Conservation (phyloP, 1,140 invertebrate genomes). For the Drosophila novamexicana region DNA sequence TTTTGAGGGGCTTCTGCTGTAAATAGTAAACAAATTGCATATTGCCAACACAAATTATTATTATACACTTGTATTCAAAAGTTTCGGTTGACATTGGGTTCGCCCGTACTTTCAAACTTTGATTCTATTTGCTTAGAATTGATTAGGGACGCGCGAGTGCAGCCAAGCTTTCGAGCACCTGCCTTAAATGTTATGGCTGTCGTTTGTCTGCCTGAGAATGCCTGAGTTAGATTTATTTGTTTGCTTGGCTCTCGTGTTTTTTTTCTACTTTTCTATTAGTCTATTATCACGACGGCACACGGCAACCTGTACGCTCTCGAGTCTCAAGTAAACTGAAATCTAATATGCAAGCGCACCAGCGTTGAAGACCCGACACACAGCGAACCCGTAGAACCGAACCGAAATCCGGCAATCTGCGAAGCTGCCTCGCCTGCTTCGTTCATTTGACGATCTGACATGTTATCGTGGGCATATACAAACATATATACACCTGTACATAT, state of each 20-base stretch:
- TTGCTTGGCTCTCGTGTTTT: conserved; percentile 25
- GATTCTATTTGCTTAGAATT: conserved; percentile 78
- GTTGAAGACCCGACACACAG: conserved; percentile 44
- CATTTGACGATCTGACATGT: neutral
- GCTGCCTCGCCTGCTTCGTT: neutral
- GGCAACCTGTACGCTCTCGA: conserved; percentile 66
- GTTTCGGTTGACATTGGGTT: conserved; percentile 44
- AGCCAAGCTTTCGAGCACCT: conserved; percentile 35
- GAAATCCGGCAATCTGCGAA: conserved; percentile 24
- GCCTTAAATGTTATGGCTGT: conserved; percentile 30
- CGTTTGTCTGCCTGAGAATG: conserved; percentile 16
- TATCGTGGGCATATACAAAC: conserved; percentile 4
- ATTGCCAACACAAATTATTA: neutral
- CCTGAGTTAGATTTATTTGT: conserved; percentile 50
- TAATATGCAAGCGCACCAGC: conserved; percentile 56
- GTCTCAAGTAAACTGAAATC: conserved; percentile 74
- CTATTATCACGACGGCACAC: neutral
- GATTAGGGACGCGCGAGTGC: conserved; percentile 59
- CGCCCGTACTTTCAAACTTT: conserved; percentile 75
- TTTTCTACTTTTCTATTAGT: conserved; percentile 2
- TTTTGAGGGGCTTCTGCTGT: conserved; percentile 32
- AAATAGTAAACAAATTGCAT: neutral
- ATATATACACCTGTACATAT: neutral
- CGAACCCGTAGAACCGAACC: conserved; percentile 25
- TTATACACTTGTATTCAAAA: conserved; percentile 7